Base-by-base conservation (phyloP, 2,888 invertebrate species). In the Morpho helenor region DNA sequence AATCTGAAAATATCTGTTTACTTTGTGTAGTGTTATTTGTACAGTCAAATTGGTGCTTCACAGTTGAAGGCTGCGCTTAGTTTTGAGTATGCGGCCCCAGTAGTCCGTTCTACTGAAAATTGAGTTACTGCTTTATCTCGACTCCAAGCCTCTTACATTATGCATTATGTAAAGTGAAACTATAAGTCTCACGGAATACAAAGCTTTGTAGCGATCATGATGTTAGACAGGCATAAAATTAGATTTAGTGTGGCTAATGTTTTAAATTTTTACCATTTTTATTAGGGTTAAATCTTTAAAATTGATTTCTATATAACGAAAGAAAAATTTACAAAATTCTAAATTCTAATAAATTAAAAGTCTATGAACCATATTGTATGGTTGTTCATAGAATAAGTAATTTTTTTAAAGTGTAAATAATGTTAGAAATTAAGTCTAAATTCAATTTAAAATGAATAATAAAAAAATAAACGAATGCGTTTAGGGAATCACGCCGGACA, bases 121-220 rank as follows among this genome's bases (percentile, higher is more conserved):
- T 55, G 49, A 58, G 45, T 61, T 58, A 49, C 55, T 52, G 22
- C 22, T 41, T 57, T 52, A 42, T 43, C 57, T 48, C 49, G 45
- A 53, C 58, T 58, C 56, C 52, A 52, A 48, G 53, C 52, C 51
- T 59, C 61, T 62, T 65, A 60, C 61, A 66, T 61, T 64, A 65
- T 61, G 55, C 54, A 62, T 60, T 51, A 52, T 61, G 49, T 52
- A 53, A 58, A 52, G 55, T 55, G 61, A 43, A 46, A 58, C 45
- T 55, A 40, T 10, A 54, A 51, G 48, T 45, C n/a, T 41, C 39
- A 40, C 23, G 8, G 46, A 43, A 57, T 59, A 49, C n/a, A 39
- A 40, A 46, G 46, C 44, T 54, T 50, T 52, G 53, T 54, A 51
- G 48, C 43, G 42, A 57, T 51, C 43, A 40, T 7, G 8, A 6